Evolutionary conservation across 2,797 vertebrate genomes (phyloP).

Genomic region (Premnoplex brunnescens): DNA sequence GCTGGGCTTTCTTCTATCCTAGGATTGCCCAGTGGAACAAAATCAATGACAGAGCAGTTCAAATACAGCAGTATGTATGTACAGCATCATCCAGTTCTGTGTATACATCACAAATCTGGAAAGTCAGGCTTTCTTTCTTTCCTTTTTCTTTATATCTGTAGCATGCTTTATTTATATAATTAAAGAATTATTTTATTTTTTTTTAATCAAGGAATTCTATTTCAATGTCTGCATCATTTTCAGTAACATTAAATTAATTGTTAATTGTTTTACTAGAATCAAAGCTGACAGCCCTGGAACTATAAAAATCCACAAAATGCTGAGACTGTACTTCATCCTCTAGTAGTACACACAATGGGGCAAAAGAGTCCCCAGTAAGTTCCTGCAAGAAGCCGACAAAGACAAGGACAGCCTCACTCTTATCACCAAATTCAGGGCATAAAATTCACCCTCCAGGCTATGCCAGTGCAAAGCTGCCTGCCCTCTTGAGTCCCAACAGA

Average conservation of each 20-base stretch:
- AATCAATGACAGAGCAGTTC: constrained; percentile 31
- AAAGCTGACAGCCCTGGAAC: not conserved
- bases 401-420: not conserved
- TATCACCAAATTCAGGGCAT: not conserved
- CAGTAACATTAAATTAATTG: not conserved
- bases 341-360: not conserved
- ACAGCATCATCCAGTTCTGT: constrained; percentile 12
- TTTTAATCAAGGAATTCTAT: not conserved
- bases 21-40: constrained; percentile 34
- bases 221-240: not conserved
- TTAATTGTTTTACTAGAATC: not conserved
- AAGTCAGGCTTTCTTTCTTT: not conserved
- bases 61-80: not conserved
- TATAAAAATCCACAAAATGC: not conserved
- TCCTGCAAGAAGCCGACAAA: not conserved
- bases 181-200: not conserved
- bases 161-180: not conserved
- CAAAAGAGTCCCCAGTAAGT: not conserved
- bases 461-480: not conserved
- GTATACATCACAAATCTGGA: not conserved
- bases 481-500: not conserved
- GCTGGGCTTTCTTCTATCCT: not conserved
- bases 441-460: not conserved
- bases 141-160: not conserved
- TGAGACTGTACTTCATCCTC: not conserved